Percentiles rank a stretch among this genome's conserved stretches.
These are phyloP conservation scores for Rhopalosiphum padi DNA, from an alignment of 1,140 invertebrate genomes.

Conservation along the genomic window DNA sequence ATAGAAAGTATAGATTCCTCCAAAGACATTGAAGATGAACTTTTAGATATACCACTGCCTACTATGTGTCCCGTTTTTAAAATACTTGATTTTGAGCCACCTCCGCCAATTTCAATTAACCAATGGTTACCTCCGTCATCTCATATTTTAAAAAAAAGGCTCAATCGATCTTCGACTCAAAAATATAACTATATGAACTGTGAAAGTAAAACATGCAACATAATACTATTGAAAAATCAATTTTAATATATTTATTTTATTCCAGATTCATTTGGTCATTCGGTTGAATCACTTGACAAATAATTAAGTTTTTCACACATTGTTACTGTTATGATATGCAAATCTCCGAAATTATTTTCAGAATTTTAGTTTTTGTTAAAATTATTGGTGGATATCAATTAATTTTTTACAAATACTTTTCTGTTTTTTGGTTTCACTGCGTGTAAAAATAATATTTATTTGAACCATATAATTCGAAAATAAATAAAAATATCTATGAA, in stretches of 20 bases:
- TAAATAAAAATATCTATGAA: no score
- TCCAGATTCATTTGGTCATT: constrained; percentile 49
- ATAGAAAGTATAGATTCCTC: constrained; percentile 39
- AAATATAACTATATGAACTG: constrained; percentile 47
- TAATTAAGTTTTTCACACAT: background rate
- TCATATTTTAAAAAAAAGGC: background rate
- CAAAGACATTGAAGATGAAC: constrained; percentile 52
- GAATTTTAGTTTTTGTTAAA: constrained; percentile 34
- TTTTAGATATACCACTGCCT: constrained; percentile 46
- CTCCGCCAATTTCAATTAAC: constrained; percentile 19
- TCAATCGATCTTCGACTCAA: constrained; percentile 27
- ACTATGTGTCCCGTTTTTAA: constrained; percentile 33
- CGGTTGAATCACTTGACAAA: constrained; percentile 45
- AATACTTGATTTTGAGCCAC: constrained; percentile 48
- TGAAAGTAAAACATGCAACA: constrained; percentile 6
- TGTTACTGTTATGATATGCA: constrained; percentile 35
- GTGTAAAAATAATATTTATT: background rate
- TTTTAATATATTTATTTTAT: background rate
- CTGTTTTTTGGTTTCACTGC: background rate
- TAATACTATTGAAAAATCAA: background rate
- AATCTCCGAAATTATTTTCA: background rate
- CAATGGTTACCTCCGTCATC: constrained; percentile 44
- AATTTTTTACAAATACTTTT: background rate
- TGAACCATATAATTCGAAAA: background rate
- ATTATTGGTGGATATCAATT: constrained; percentile 14